Evolutionary conservation across 2,113 vertebrate genomes (phyloP), one percentile per base, ranked within the genome.

Genomic region (Tonatia bakeri): DNA sequence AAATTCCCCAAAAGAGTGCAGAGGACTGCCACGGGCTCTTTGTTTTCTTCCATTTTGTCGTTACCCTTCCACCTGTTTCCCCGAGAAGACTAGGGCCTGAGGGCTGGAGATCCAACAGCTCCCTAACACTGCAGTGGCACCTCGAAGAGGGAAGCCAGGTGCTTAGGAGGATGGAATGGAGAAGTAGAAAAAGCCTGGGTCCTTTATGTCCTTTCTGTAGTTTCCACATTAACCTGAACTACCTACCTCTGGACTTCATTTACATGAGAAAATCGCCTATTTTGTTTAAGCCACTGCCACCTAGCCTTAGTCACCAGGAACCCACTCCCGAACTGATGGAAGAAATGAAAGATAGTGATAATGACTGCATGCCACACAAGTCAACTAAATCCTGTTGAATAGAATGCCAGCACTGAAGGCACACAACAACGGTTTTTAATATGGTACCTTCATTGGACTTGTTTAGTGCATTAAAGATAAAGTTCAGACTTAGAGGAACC

Each of bases 391-490:
- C 22, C n/a, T 61, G 40, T 75, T 90, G 52, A 86, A 69, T 61
- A 64, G 43, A n/a, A 43, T 80, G 43, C 20, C 64, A 91, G 40
- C 9, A n/a, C 38, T 79, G 38, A 79, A 86, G 64, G 52, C 61
- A 40, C n/a, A 52, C 64, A 59, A 86, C 38, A 91, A 80, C 61
- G 20, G 43, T 45, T 82, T 64, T 64, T 64, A 82, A 82, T 45
- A 82, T 38, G 24, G 38, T 31, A 87, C 13, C n/a, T 79, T 73
- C 45, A 64, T 47, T 80, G 12, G 7, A 45, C 72, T 85, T 77
- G 64, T n/a, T 91, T 65, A 91, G 28, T 65, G 36, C 81, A 31
- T 56, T 91, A 52, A 94, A 91, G 38, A 96, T 80, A 69, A 64
- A 72, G 69, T 20, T 76, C 33, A 87, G 82, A 61, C 33, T 76